Percentiles rank a stretch among this genome's conserved stretches.
Evolutionary conservation across 2,888 invertebrate species (phyloP).

Genomic region (Hyppa rectilinea): DNA sequence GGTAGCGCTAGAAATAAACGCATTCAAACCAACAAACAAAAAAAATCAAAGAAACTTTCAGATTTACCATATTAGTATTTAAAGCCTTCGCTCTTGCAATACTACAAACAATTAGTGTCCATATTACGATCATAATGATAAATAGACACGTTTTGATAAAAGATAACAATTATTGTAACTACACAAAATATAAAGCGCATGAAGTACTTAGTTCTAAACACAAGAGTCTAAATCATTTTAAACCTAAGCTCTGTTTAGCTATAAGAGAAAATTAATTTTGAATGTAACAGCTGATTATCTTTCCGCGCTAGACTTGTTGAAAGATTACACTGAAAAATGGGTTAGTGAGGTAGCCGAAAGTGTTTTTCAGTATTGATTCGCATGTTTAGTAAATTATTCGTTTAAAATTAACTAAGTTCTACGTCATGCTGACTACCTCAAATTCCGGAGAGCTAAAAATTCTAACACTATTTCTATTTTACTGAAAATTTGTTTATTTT

Average conservation of each 20-base stretch:
- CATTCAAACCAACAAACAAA: too few relatives aligned
- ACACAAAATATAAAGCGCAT: slow-evolving; percentile 13
- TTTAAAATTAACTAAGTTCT: slow-evolving; percentile 54
- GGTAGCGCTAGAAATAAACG: too few relatives aligned
- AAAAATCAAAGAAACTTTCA: too few relatives aligned
- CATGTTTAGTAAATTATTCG: slow-evolving; percentile 51
- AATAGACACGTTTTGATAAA: slow-evolving; percentile 23
- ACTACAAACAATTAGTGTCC: slow-evolving; percentile 17
- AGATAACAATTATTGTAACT: slow-evolving; percentile 28
- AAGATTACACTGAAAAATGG: slow-evolving; percentile 54
- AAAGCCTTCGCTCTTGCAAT: slow-evolving; percentile 31
- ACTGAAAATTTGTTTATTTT: slow-evolving; percentile 54
- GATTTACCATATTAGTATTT: too few relatives aligned
- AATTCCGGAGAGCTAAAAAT: slow-evolving; percentile 44
- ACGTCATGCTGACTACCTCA: slow-evolving; percentile 55
- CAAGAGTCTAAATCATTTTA: slow-evolving; percentile 29
- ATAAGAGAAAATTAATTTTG: slow-evolving; percentile 52
- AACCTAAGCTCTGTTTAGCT: slow-evolving; percentile 26
- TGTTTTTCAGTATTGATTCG: slow-evolving; percentile 45
- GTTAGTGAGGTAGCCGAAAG: slow-evolving; percentile 49
- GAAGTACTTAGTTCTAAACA: slow-evolving; percentile 33
- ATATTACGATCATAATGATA: slow-evolving; percentile 30
- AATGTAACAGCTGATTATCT: slow-evolving; percentile 45
- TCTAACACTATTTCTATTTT: slow-evolving; percentile 52
- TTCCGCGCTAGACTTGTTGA: slow-evolving; percentile 40